A percentile compares a stretch with the other conserved stretches of the same genome.
These are phyloP conservation scores for Temnothorax unifasciatus DNA, from an alignment of 2,888 invertebrate genomes.

Conservation along the genomic window DNA sequence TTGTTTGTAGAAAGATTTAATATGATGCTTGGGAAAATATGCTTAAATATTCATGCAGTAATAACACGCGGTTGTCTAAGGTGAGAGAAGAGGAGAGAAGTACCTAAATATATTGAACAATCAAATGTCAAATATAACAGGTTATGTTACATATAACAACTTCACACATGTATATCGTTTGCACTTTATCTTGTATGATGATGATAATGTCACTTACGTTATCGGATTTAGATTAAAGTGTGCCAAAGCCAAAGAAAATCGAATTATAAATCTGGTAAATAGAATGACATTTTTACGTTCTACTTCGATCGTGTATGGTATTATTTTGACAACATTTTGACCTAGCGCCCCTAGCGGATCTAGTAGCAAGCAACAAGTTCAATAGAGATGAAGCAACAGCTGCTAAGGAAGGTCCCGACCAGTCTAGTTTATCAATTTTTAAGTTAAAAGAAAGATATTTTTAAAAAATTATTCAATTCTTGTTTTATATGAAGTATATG, in stretches of 20 bases:
- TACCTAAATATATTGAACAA: not conserved
- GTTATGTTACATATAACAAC: slow-evolving; percentile 17
- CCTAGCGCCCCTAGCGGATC: not conserved
- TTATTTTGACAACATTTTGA: slow-evolving; percentile 4
- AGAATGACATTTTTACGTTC: not conserved
- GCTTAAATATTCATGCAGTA: not conserved
- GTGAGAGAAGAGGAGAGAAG: not conserved
- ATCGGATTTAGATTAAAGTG: not conserved
- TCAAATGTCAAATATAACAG: not conserved
- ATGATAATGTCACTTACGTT: slow-evolving; percentile 19
- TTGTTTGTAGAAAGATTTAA: not conserved
- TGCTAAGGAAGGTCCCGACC: slow-evolving; percentile 8
- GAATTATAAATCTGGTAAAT: slow-evolving; percentile 4
- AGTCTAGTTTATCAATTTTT: not conserved
- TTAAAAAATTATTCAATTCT: not conserved
- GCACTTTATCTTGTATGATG: not conserved
- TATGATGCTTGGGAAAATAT: not conserved
- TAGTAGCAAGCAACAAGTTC: not conserved
- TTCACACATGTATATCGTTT: not conserved
- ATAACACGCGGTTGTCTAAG: not conserved
- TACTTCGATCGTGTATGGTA: too few species aligned
- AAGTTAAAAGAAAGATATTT: not conserved
- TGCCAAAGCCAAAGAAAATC: not conserved
- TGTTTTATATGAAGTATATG: not conserved
- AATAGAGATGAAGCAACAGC: not conserved